A percentile compares a stretch with the other conserved stretches of the same genome.
phyloP scores from a whole-genome alignment of 2,797 vertebrate species.

The Cirrhinus mrigala region DNA sequence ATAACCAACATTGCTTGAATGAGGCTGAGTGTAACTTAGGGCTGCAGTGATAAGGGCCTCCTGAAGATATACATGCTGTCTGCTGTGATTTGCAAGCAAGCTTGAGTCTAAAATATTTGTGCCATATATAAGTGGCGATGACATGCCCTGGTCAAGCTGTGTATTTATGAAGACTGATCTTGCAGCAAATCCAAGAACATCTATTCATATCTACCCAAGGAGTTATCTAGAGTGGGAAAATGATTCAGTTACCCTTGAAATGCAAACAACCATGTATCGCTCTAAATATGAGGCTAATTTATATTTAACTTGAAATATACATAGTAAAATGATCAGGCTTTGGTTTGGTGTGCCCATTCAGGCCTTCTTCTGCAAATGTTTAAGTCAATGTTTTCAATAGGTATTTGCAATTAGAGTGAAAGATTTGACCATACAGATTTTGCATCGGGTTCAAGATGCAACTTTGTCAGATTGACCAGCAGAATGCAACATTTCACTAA shows the following conservation, averaged over 20 bases:
- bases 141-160: slow-evolving; percentile 31
- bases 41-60: slow-evolving; percentile 39
- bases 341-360: background rate
- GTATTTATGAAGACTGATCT: slow-evolving; percentile 21
- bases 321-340: background rate
- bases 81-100: slow-evolving; percentile 34
- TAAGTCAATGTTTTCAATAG: background rate
- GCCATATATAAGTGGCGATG: slow-evolving; percentile 35
- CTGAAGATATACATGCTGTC: slow-evolving; percentile 42
- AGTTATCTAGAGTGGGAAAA: background rate
- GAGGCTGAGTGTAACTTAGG: slow-evolving; percentile 51
- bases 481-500: background rate
- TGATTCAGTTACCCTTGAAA: background rate
- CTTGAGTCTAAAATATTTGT: slow-evolving; percentile 17
- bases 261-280: background rate
- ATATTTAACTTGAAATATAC: background rate
- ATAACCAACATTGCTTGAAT: slow-evolving; percentile 55
- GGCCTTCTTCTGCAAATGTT: background rate
- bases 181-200: slow-evolving; percentile 28
- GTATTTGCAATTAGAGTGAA: background rate
- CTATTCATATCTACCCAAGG: slow-evolving; percentile 26
- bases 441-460: background rate
- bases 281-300: background rate
- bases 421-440: background rate
- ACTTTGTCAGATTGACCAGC: background rate